phyloP scores from a whole-genome alignment of 2,113 vertebrate genomes.

The Sturnira hondurensis region DNA sequence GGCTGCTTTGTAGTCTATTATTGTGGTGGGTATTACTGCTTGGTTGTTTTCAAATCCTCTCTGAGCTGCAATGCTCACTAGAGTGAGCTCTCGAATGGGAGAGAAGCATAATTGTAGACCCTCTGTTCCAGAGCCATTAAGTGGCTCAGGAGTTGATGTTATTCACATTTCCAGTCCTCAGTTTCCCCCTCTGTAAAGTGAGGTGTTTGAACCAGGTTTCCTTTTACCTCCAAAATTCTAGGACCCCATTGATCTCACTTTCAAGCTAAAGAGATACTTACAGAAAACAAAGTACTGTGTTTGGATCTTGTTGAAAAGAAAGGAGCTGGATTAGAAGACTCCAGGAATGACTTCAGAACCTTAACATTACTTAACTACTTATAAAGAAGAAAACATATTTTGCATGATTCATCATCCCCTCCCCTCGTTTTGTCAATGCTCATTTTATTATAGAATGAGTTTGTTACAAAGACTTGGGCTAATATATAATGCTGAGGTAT shows the following conservation, averaged over 20 bases:
- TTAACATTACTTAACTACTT: accelerated
- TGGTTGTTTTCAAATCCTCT: neutral
- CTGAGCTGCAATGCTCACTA: neutral
- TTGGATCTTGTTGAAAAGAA: neutral
- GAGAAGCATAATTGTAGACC: accelerated
- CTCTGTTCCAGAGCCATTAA: neutral
- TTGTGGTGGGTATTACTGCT: neutral
- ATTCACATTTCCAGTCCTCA: too few relatives aligned
- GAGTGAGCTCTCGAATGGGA: neutral
- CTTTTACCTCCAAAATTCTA: neutral
- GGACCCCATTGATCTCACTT: neutral
- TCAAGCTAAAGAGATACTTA: too few relatives aligned
- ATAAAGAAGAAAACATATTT: neutral
- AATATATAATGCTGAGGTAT: neutral
- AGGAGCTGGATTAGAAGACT: neutral
- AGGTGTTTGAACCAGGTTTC: neutral
- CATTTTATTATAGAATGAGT: neutral
- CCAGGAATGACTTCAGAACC: neutral
- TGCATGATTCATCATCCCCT: too few relatives aligned
- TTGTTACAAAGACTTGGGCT: neutral
- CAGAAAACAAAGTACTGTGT: accelerated
- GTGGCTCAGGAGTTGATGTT: neutral
- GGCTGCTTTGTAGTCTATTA: too few relatives aligned
- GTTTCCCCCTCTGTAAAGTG: neutral
- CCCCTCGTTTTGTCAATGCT: neutral